Conservation (phyloP, 2,113 vertebrate species). For the Calidris pugnax region DNA sequence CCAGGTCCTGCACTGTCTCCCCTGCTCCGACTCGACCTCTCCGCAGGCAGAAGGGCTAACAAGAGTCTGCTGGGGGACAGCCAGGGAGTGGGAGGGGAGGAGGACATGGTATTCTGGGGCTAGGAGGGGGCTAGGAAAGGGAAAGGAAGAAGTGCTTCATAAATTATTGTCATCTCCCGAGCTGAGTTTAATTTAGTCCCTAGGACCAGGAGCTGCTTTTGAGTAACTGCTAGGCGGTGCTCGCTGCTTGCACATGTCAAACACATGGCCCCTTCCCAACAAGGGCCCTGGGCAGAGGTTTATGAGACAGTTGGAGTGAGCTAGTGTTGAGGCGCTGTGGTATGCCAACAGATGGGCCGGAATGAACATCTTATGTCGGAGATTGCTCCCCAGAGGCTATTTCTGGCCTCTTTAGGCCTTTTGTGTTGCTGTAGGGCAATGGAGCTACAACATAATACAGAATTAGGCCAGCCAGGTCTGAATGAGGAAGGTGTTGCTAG, state of each 20-base stretch:
- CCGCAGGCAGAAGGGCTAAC: not conserved
- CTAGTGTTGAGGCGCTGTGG: not conserved
- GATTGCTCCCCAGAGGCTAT: slow-evolving; percentile 29
- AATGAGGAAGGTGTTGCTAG: slow-evolving; percentile 30
- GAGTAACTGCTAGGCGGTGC: not conserved
- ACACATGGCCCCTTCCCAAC: slow-evolving; percentile 2
- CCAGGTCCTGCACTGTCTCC: no score
- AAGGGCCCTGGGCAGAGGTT: not conserved
- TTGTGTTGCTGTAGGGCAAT: slow-evolving; percentile 10
- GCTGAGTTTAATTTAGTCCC: not conserved
- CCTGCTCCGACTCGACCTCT: rapidly evolving
- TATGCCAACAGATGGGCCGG: slow-evolving; percentile 32
- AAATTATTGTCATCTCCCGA: not conserved
- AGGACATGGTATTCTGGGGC: not conserved
- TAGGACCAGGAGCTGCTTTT: not conserved
- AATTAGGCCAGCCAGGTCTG: not conserved
- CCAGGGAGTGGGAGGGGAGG: not conserved
- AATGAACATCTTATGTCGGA: slow-evolving; percentile 13
- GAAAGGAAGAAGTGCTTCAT: not conserved
- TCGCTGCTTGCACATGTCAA: not conserved
- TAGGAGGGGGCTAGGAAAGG: not conserved
- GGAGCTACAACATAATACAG: not conserved
- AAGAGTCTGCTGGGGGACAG: not conserved
- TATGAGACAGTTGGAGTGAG: not conserved
- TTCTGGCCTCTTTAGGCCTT: slow-evolving; percentile 24